A percentile compares a stretch with the other conserved stretches of the same genome.
Conservation (phyloP, 2,888 invertebrate species). For the Aromia moschata region DNA sequence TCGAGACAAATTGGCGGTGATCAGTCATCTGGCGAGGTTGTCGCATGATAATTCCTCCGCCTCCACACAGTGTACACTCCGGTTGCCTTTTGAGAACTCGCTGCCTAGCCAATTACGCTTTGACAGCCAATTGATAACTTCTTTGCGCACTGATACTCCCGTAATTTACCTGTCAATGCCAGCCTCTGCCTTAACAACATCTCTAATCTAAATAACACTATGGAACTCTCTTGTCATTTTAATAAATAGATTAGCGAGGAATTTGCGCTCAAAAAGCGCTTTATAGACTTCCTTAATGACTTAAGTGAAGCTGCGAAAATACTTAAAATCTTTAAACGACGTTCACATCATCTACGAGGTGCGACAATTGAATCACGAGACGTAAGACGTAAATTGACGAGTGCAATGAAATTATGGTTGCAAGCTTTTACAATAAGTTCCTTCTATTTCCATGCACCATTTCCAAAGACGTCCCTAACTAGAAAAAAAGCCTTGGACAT, state of each 20-base stretch:
- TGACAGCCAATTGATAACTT: constrained; percentile 59
- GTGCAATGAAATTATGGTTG: too few species aligned
- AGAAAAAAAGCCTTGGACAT: too few species aligned
- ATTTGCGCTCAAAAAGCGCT: not conserved
- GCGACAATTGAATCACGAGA: too few species aligned
- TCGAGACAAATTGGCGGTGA: constrained; percentile 29
- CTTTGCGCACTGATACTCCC: constrained; percentile 50
- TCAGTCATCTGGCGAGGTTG: constrained; percentile 27
- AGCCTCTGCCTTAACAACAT: constrained; percentile 35
- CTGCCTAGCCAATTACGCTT: constrained; percentile 54
- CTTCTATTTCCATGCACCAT: too few species aligned
- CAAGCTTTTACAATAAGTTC: too few species aligned
- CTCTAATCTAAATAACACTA: constrained; percentile 31
- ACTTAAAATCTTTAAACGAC: too few species aligned
- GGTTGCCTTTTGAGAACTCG: constrained; percentile 26
- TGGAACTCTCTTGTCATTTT: not conserved
- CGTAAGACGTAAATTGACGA: too few species aligned
- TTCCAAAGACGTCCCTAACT: too few species aligned
- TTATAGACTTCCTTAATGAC: too few species aligned
- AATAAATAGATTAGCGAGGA: constrained; percentile 2
- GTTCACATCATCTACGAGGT: too few species aligned
- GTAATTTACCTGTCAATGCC: constrained; percentile 52
- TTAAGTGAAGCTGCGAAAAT: too few species aligned
- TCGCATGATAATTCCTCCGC: constrained; percentile 26
- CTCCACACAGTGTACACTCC: constrained; percentile 9